Percentiles rank a stretch among this genome's conserved stretches.
phyloP scores from a whole-genome alignment of 2,888 invertebrate species.

The Priapulus caudatus region DNA sequence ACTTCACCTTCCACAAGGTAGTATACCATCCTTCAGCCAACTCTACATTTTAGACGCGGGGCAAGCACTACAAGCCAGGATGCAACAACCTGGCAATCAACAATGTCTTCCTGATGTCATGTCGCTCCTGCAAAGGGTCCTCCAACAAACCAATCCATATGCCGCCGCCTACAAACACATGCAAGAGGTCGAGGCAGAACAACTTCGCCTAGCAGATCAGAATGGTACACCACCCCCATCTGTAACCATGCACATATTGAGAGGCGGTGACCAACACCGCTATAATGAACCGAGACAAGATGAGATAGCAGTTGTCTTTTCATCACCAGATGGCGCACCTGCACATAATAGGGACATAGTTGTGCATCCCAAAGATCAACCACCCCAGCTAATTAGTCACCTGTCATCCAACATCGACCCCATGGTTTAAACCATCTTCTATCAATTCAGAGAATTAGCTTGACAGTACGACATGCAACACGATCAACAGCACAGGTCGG shows the following conservation, averaged over 20 bases:
- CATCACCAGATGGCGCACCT: constrained; percentile 18
- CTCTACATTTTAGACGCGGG: constrained; percentile 20
- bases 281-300: constrained; percentile 9
- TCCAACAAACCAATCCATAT: constrained; percentile 15
- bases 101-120: constrained; percentile 13
- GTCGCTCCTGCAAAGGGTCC: constrained; percentile 10
- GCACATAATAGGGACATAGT: constrained; percentile 21
- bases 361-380: constrained; percentile 10
- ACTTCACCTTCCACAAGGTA: constrained; percentile 10
- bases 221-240: constrained; percentile 7
- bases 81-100: constrained; percentile 9
- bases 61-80: constrained; percentile 13
- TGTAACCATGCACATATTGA: neutral
- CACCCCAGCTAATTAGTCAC: neutral
- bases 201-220: constrained; percentile 5
- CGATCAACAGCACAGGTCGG: neutral
- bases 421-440: constrained; percentile 2
- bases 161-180: constrained; percentile 21
- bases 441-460: neutral
- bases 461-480: neutral
- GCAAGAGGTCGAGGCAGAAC: constrained; percentile 17
- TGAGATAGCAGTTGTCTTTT: constrained; percentile 16
- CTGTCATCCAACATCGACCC: neutral
- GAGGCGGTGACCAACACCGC: constrained; percentile 4
- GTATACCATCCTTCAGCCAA: constrained; percentile 12